Base-by-base conservation (phyloP, 2,888 invertebrate genomes). In the Plebejus melissa region DNA sequence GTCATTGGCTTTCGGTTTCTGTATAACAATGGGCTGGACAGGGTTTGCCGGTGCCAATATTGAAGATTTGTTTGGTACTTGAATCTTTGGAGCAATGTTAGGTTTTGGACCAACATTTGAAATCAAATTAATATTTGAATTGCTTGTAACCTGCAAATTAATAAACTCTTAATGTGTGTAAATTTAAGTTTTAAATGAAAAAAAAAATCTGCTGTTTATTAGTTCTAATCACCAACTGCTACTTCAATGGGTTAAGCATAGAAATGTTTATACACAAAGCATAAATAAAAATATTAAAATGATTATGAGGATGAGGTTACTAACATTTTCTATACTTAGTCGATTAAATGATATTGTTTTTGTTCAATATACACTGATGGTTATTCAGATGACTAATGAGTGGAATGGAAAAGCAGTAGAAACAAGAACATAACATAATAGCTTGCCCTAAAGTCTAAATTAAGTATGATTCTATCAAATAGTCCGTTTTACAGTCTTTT, bases 1-100 rank as follows among this genome's bases (percentile, higher is more conserved):
- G 74, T 94, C 90, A 80, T 85, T 90, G 5, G 85, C 79, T 81
- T 92, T 93, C 32, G 94, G 89, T 83, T 95, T 95, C 80, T 95
- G 95, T 78, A 95, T 93, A 54, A 95, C 94, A 79, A 95, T 91
- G 6, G 94, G 94, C 80, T 94, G 94, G 69, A 90, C 85, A 69
- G 87, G 79, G 77, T 90, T 90, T 28, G 89, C 87, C 4, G 93
- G 90, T 60, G 92, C 86, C 1, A 93, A 83, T 76, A 91, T 87
- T 38, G 93, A 90, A 77, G 89, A 87, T 80, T 93, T 91, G 77
- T 88, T 89, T 76, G 83, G 88, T 11, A 80, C 81, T 13, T 87
- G 80, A 69, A 88, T 77, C 83, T 94, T 94, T 1, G 93, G 90
- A 50, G 92, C 89, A 79, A 93, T 89, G 78, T 90, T 90, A 4